Conservation (phyloP, 2,888 invertebrate genomes). For the Alentia gelatinosa region DNA sequence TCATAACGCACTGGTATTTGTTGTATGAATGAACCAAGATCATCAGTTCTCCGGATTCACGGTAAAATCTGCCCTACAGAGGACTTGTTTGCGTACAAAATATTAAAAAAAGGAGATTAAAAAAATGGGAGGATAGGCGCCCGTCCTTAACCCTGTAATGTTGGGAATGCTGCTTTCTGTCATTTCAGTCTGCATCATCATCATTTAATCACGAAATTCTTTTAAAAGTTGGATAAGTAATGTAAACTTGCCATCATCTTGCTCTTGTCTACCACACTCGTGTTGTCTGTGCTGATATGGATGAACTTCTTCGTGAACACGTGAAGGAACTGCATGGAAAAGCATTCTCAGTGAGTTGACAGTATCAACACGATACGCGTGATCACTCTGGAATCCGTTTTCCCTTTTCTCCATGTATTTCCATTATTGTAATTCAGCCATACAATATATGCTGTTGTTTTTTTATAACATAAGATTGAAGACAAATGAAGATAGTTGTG, state of each 20-base stretch:
- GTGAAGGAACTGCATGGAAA: not conserved
- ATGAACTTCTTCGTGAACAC: constrained; percentile 50
- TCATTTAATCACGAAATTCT: too few species aligned
- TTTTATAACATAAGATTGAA: not conserved
- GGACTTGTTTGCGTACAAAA: too few species aligned
- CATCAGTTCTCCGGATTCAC: too few species aligned
- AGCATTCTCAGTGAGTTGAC: not conserved
- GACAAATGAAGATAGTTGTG: not conserved
- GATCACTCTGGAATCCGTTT: not conserved
- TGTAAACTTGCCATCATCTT: constrained; percentile 40
- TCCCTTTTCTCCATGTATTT: not conserved
- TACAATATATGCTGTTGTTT: not conserved
- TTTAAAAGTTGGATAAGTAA: not conserved
- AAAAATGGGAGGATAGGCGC: too few species aligned
- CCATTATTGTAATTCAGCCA: not conserved
- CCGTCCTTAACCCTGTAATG: too few species aligned
- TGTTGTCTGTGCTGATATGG: constrained; percentile 41
- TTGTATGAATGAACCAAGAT: too few species aligned
- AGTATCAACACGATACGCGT: not conserved
- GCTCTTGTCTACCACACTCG: constrained; percentile 37
- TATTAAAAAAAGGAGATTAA: too few species aligned
- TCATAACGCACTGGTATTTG: too few species aligned
- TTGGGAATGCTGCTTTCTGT: too few species aligned
- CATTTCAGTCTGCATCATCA: too few species aligned
- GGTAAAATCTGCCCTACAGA: too few species aligned